phyloP scores from a whole-genome alignment of 1,140 invertebrate species.

The Conopomorpha cramerella region DNA sequence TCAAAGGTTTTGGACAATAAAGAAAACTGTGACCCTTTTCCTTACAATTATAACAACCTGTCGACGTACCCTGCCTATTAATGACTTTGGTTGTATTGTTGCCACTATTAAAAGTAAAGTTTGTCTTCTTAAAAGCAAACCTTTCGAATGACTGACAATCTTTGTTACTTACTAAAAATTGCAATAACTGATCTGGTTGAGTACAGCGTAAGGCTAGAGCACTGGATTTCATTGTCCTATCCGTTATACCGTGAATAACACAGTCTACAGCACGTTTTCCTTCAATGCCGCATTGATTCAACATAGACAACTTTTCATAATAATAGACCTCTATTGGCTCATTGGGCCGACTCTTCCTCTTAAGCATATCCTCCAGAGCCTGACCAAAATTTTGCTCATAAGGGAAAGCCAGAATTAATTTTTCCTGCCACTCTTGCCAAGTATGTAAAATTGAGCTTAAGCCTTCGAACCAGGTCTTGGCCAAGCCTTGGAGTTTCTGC shows the following conservation, averaged over 20 bases:
- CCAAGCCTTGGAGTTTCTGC: too few relatives aligned
- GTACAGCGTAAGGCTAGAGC: conserved; percentile 1
- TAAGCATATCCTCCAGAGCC: conserved; percentile 2
- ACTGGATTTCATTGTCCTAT: neutral
- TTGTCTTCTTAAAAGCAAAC: neutral
- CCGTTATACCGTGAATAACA: too few relatives aligned
- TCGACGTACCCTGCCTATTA: neutral
- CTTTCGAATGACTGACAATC: neutral
- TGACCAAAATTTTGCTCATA: too few relatives aligned
- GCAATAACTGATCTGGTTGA: neutral
- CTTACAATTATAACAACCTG: conserved; percentile 2
- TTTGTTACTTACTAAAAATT: conserved; percentile 2
- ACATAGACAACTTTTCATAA: too few relatives aligned
- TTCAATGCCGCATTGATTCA: conserved; percentile 1
- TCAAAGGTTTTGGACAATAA: conserved; percentile 3
- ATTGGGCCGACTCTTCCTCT: neutral
- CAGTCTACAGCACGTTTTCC: conserved; percentile 3
- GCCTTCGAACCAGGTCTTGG: neutral
- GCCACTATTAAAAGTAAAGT: neutral
- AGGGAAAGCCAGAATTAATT: conserved; percentile 1
- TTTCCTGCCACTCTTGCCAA: too few relatives aligned
- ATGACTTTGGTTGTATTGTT: neutral
- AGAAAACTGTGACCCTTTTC: conserved; percentile 5
- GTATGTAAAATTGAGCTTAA: neutral
- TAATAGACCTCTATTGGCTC: neutral